These are phyloP conservation scores for Perithous albicinctus DNA, from an alignment of 2,888 invertebrate species.

Conservation along the genomic window DNA sequence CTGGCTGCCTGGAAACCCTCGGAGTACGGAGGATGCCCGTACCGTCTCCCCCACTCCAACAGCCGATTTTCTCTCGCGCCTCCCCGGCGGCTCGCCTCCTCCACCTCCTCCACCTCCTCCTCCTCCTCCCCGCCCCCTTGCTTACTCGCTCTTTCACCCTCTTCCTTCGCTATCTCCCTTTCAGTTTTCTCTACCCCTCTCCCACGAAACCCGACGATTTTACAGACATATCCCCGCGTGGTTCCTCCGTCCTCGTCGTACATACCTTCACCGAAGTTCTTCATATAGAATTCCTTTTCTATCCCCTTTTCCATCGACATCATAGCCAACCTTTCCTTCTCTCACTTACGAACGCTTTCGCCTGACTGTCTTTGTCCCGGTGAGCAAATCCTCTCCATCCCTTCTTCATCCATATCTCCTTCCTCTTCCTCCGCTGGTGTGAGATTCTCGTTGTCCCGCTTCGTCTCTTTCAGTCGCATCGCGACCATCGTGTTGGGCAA, in stretches of 20 bases:
- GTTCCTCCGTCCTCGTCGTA: conserved; percentile 11
- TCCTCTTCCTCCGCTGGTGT: conserved; percentile 25
- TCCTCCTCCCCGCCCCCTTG: conserved; percentile 53
- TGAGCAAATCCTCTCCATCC: conserved; percentile 36
- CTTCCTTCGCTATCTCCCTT: conserved; percentile 33
- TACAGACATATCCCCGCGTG: conserved; percentile 20
- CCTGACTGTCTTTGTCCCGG: conserved; percentile 33
- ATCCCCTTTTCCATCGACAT: conserved; percentile 43
- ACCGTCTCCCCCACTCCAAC: conserved; percentile 72
- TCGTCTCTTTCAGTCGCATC: conserved; percentile 6
- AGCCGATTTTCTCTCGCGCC: conserved; percentile 68
- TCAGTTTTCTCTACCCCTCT: conserved; percentile 36
- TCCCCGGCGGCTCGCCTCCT: conserved; percentile 57
- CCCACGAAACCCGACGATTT: conserved; percentile 43
- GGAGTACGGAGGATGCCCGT: conserved; percentile 78
- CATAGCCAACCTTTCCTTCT: conserved; percentile 14
- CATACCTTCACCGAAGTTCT: not conserved
- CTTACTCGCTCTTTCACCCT: conserved; percentile 56
- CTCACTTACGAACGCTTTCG: conserved; percentile 29
- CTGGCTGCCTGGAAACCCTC: conserved; percentile 83
- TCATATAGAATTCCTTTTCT: conserved; percentile 43
- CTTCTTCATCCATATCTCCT: conserved; percentile 39
- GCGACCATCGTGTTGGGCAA: not conserved
- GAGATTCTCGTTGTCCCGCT: not conserved
- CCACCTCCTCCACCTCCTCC: too few species aligned